Evolutionary conservation across 2,113 vertebrate genomes (phyloP), one percentile per base, ranked within the genome.

Genomic region (Prionailurus bengalensis): DNA sequence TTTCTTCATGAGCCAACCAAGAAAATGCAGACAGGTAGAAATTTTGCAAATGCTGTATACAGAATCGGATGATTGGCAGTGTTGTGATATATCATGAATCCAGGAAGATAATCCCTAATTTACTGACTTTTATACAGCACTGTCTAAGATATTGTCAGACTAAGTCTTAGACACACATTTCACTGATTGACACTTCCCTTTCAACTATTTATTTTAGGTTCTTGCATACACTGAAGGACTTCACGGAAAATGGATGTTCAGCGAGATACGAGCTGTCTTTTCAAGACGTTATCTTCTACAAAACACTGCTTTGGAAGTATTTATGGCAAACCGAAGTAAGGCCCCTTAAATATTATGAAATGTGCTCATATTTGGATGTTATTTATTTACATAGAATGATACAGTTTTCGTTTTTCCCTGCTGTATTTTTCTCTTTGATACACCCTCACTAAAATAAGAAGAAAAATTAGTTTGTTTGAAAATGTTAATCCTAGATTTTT

Each of bases 161-260:
- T 17, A 66, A 16, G 13, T 87, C n/a, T 58, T 66, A 65, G 42
- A 31, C 53, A 29, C 12, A 14, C 73, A 19, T 19, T 74, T 65
- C 80, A 92, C 36, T 91, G 95, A 53, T 7, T 82, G 1, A 80
- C n/a, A 58, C 27, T 4, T 96, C 33, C 16, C 58, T 95, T 87
- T 88, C 39, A 92, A 55, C 93, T 96, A 15, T 85, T 95, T 95
- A 63, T 96, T 98, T 91, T 97, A 99, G 99, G 99, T 99, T 83
- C 99, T 99, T 7, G 99, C 99, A 0, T 99, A 99, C 98, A 99
- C 99, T 0, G 99, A 99, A 97, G 99, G 99, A 17, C 99, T 99
- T 95, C 99, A 99, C 97, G 99, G 99, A 92, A 99, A 99, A 98
- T 99, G 99, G 99, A 99, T 99, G 99, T 99, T 99, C 99, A 99